These are phyloP conservation scores for Eidolon dupreanum DNA, from an alignment of 2,797 vertebrate genomes.

Conservation along the genomic window DNA sequence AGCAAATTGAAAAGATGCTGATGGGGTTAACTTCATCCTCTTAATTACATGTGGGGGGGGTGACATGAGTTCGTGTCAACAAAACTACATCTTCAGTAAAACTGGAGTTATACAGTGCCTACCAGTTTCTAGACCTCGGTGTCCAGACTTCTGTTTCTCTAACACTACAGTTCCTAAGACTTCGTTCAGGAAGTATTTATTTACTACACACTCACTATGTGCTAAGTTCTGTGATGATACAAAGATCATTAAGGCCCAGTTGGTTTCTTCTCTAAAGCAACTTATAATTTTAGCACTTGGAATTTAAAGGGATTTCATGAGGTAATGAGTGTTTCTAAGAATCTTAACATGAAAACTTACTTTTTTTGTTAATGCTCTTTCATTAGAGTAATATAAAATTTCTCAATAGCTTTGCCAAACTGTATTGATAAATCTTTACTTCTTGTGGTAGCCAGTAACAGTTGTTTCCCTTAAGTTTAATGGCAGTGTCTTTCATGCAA, in stretches of 20 bases:
- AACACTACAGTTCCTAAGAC: background rate
- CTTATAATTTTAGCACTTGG: background rate
- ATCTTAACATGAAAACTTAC: background rate
- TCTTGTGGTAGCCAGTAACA: background rate
- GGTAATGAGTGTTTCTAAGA: slow-evolving; percentile 9
- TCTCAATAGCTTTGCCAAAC: background rate
- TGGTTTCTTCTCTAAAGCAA: slow-evolving; percentile 17
- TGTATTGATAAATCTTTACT: background rate
- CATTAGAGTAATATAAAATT: background rate
- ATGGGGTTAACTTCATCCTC: background rate
- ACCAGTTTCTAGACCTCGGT: background rate
- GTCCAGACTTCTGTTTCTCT: background rate
- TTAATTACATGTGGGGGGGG: background rate
- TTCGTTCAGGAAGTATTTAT: background rate
- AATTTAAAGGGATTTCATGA: background rate
- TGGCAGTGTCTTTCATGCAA: background rate
- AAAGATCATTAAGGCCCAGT: background rate
- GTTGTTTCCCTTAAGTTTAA: slow-evolving; percentile 13
- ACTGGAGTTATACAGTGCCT: background rate
- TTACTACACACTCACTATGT: background rate
- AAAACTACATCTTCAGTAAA: background rate
- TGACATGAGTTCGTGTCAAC: background rate
- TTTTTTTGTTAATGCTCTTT: background rate
- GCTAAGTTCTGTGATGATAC: background rate
- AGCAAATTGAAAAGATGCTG: background rate